A percentile compares a stretch with the other conserved stretches of the same genome.
These are phyloP conservation scores for Zosterops pallidus DNA, from an alignment of 2,113 vertebrate genomes.

Conservation along the genomic window DNA sequence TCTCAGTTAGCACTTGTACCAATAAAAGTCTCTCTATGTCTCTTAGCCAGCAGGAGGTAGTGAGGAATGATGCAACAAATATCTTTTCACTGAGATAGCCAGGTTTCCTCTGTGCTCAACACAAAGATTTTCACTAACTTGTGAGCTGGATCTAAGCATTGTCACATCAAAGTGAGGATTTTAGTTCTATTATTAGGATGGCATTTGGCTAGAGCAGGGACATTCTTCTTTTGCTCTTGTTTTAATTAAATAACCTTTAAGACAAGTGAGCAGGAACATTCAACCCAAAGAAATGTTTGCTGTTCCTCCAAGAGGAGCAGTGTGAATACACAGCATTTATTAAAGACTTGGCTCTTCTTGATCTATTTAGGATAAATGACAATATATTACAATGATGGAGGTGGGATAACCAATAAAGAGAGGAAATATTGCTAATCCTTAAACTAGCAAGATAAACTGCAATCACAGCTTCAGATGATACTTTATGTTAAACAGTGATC, in stretches of 20 bases:
- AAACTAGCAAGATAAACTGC: not conserved
- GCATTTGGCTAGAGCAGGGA: not conserved
- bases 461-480: not conserved
- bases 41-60: not conserved
- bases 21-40: not conserved
- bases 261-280: constrained; percentile 1
- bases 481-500: not conserved
- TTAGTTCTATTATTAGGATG: constrained; percentile 20
- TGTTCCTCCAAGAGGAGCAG: not conserved
- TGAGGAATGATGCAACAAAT: constrained; percentile 1
- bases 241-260: constrained; percentile 48
- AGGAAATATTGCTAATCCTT: not conserved
- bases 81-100: not conserved
- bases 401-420: not conserved
- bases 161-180: not conserved
- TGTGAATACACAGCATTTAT: not conserved
- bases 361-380: not conserved
- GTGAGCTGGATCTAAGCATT: not conserved
- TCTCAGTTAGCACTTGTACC: not conserved
- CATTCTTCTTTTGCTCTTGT: constrained; percentile 21
- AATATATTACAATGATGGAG: not conserved
- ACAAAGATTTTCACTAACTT: not conserved
- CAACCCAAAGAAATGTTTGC: not conserved
- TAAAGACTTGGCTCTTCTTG: not conserved
- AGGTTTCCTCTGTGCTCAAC: not conserved